These are phyloP conservation scores for Notoglanidium macrostoma DNA, from an alignment of 2,797 vertebrate genomes.

Conservation along the genomic window DNA sequence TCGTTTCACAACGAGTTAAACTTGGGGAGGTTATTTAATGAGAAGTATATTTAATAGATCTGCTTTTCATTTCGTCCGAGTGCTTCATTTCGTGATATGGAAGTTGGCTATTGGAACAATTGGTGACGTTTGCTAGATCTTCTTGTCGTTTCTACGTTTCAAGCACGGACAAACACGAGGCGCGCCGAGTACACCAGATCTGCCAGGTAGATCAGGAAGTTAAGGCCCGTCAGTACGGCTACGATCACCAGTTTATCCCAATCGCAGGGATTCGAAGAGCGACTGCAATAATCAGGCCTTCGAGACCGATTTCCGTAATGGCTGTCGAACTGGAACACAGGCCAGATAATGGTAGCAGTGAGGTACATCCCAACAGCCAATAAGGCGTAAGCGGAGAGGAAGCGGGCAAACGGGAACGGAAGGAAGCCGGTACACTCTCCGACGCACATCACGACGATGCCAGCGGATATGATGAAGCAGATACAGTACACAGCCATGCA, in stretches of 20 bases:
- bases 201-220: slow-evolving; percentile 76
- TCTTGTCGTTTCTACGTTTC: neutral
- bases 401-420: slow-evolving; percentile 82
- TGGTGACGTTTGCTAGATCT: neutral
- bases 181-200: slow-evolving; percentile 73
- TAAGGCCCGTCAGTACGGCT: slow-evolving; percentile 71
- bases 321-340: slow-evolving; percentile 80
- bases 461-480: slow-evolving; percentile 87
- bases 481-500: slow-evolving; percentile 89
- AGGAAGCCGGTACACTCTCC: slow-evolving; percentile 83
- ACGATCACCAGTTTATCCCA: slow-evolving; percentile 58
- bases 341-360: slow-evolving; percentile 84
- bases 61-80: neutral
- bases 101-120: neutral
- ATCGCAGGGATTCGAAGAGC: accelerated
- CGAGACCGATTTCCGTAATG: accelerated
- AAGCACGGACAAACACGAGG: slow-evolving; percentile 68
- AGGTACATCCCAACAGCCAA: slow-evolving; percentile 80
- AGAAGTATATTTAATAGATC: no score
- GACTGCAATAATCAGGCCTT: accelerated
- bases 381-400: slow-evolving; percentile 81
- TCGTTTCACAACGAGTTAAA: neutral
- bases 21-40: neutral
- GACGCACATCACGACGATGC: slow-evolving; percentile 82
- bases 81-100: neutral